These are phyloP conservation scores for Danio albolineatus DNA, from an alignment of 2,797 vertebrate species.

Conservation along the genomic window DNA sequence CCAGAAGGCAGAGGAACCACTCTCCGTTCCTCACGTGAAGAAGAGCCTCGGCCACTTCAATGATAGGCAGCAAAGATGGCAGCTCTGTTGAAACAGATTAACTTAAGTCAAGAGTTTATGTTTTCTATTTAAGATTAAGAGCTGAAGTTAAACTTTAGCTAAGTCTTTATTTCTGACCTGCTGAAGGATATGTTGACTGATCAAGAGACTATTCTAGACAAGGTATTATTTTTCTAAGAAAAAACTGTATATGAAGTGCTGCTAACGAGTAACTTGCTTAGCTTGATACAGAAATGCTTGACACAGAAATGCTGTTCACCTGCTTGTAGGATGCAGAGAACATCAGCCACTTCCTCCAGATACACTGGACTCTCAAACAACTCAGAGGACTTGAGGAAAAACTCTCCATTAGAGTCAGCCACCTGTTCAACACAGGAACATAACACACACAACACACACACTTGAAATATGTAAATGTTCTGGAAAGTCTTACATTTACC, in stretches of 20 bases:
- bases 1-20: conserved; percentile 97
- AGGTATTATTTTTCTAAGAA: too few relatives aligned
- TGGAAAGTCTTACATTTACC: background rate
- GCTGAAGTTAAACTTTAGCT: background rate
- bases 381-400: conserved; percentile 96
- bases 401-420: conserved; percentile 92
- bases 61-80: conserved; percentile 93
- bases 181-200: background rate
- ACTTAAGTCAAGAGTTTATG: background rate
- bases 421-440: conserved; percentile 78
- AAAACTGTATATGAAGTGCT: background rate
- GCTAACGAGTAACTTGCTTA: too few relatives aligned
- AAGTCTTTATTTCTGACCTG: background rate
- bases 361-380: conserved; percentile 97
- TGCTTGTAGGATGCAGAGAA: conserved; percentile 99
- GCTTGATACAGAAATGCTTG: background rate
- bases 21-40: conserved; percentile 94
- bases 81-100: conserved; percentile 79
- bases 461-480: too few relatives aligned
- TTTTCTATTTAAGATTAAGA: background rate
- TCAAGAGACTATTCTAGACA: background rate
- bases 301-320: conserved; percentile 83
- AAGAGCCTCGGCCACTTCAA: conserved; percentile 95
- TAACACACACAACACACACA: too few relatives aligned
- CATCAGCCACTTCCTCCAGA: conserved; percentile 96